Base-by-base conservation (phyloP, 2,888 invertebrate species). In the Eremobia ochroleuca region DNA sequence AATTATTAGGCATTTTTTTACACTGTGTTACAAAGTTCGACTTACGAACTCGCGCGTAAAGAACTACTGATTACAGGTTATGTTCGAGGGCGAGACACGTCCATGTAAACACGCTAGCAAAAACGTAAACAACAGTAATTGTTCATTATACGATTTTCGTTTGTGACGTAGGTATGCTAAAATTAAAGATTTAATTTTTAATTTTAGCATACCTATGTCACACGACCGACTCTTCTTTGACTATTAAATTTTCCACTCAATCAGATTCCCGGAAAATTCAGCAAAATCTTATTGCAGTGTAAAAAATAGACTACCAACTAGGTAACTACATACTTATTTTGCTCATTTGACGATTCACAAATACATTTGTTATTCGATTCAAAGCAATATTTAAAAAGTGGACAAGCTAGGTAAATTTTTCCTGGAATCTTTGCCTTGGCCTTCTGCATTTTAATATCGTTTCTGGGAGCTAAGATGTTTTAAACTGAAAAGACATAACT, bases 51-150 rank as follows among this genome's bases (percentile, higher is more conserved):
- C 15, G 43, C 18, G 9, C 25, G 25, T n/a, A 66, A 37, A 21
- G 9, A 68, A 37, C 68, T 37, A n/a, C 13, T 37, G 9, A 55
- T 25, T 28, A 40, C 25, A 25, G 25, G 15, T 28, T 31, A 4
- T 25, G 25, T 73, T 55, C 40, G 18, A 40, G 25, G 40, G 11
- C 6, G 40, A 72, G 40, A 40, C 6, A 40, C 0, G 6, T 25
- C 9, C 28, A 28, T 21, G 28, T 40, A 40, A 40, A 55, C 18
- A 31, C 28, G 25, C n/a, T 49, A 21, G 21, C 21, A 21, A 69
- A 67, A 69, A 43, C 31, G 6, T 34, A 34, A 65, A 31, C 34
- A 34, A 28, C 37, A 72, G 49, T 70, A 49, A 71, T 71, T 25
- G 9, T 15, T 15, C 5, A 49, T 52, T 28, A 5, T 13, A 31